Percentiles rank a stretch among this genome's conserved stretches.
Conservation (phyloP, 2,888 invertebrate species). For the Prosapia bicincta region DNA sequence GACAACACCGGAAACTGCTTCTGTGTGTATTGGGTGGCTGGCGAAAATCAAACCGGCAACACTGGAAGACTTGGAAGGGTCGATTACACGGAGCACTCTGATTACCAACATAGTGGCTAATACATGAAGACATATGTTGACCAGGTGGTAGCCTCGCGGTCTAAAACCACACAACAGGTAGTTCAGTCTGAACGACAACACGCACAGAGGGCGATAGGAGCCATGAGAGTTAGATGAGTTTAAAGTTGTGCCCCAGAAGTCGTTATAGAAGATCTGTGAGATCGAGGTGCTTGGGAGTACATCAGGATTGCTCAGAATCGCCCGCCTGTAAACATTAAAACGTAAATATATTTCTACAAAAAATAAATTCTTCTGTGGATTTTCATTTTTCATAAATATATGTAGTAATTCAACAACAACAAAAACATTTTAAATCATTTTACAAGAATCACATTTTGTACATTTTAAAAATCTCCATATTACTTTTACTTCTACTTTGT, state of each 20-base stretch:
- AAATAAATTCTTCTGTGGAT: no score
- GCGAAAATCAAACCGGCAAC: slow-evolving; percentile 71
- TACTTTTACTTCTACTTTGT: no score
- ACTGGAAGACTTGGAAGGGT: slow-evolving; percentile 39
- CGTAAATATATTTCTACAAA: no score
- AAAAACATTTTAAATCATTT: no score
- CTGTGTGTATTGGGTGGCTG: slow-evolving; percentile 93
- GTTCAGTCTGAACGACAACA: slow-evolving; percentile 83
- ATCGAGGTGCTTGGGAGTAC: slow-evolving; percentile 59
- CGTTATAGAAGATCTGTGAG: slow-evolving; percentile 79
- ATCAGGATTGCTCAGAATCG: slow-evolving; percentile 92
- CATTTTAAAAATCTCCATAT: no score
- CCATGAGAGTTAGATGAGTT: slow-evolving; percentile 93
- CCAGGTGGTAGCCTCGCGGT: slow-evolving; percentile 80
- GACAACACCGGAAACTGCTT: slow-evolving; percentile 94
- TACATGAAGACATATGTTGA: slow-evolving; percentile 83
- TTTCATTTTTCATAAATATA: no score
- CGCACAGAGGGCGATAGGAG: slow-evolving; percentile 91
- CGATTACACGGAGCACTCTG: slow-evolving; percentile 26
- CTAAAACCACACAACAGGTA: slow-evolving; percentile 71
- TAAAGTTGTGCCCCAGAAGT: slow-evolving; percentile 98
- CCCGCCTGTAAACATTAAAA: slow-evolving; percentile 91
- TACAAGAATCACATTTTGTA: no score
- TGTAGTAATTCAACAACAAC: no score
- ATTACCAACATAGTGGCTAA: slow-evolving; percentile 67